Percentiles rank a stretch among this genome's conserved stretches.
These are phyloP conservation scores for Pteromalus puparum DNA, from an alignment of 1,140 invertebrate species.

Conservation along the genomic window DNA sequence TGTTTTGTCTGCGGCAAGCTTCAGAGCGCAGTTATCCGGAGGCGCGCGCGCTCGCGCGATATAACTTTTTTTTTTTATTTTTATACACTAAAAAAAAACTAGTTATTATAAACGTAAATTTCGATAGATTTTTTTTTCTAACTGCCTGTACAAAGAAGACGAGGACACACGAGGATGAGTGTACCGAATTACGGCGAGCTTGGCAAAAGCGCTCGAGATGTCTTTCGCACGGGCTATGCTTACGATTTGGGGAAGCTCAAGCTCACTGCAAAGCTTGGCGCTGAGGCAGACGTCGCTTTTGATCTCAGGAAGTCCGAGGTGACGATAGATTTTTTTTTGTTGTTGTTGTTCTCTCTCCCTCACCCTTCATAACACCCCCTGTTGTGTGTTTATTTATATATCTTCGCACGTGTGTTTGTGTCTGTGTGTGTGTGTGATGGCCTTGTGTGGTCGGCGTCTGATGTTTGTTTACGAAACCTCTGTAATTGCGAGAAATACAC, in stretches of 20 bases:
- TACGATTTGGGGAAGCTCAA: slow-evolving; percentile 29
- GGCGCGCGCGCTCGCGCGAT: not conserved
- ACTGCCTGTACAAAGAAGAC: not conserved
- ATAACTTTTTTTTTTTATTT: not conserved
- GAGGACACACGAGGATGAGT: not conserved
- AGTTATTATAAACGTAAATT: not conserved
- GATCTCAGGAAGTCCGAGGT: slow-evolving; percentile 14
- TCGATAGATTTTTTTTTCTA: not conserved
- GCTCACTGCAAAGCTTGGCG: not conserved
- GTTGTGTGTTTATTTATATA: not conserved
- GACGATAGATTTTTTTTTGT: not conserved
- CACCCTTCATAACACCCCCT: too few relatives aligned
- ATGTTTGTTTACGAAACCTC: too few relatives aligned
- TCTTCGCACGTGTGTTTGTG: too few relatives aligned
- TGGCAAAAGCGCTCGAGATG: slow-evolving; percentile 34
- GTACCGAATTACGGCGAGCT: slow-evolving; percentile 43
- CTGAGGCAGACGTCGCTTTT: not conserved
- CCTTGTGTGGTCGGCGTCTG: too few relatives aligned
- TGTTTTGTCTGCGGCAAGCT: slow-evolving; percentile 33
- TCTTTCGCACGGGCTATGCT: slow-evolving; percentile 46
- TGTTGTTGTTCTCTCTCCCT: too few relatives aligned
- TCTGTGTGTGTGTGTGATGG: too few relatives aligned
- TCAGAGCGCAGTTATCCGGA: not conserved
- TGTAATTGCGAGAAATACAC: too few relatives aligned
- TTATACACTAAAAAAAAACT: not conserved